Conservation (phyloP, 2,113 vertebrate species). For the Pavo muticus region DNA sequence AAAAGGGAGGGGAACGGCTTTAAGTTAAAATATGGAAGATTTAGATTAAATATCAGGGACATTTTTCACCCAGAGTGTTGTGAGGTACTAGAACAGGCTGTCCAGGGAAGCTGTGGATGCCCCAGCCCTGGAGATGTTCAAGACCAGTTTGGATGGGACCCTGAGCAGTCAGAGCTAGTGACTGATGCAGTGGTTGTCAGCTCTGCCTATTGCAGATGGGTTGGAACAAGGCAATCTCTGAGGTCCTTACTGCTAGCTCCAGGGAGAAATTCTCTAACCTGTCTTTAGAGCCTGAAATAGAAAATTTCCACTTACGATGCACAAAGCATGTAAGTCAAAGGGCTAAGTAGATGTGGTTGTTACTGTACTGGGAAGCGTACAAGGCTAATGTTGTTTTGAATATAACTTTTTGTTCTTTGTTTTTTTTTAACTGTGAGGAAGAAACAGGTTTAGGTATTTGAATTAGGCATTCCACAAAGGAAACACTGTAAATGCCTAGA, state of each 20-base stretch:
- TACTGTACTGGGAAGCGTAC: fast-evolving
- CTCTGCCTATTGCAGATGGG: no score
- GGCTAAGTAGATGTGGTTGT: background rate
- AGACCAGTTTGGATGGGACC: no score
- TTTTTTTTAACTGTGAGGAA: background rate
- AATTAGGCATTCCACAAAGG: background rate
- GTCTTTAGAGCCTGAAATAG: background rate
- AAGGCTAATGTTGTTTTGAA: background rate
- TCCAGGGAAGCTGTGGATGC: no score
- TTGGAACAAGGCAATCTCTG: no score
- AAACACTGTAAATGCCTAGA: background rate
- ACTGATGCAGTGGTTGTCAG: no score
- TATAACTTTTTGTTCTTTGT: background rate
- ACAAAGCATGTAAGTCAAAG: background rate
- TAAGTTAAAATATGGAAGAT: no score
- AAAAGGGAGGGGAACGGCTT: no score
- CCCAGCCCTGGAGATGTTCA: no score
- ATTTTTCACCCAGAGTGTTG: no score
- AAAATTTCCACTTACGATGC: background rate
- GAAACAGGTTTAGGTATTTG: background rate
- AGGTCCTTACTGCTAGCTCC: background rate
- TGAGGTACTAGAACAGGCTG: no score
- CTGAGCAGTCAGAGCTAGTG: no score
- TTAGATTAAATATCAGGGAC: no score
- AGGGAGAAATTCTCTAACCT: background rate